Evolutionary conservation across 2,797 vertebrate genomes (phyloP).

Genomic region (Antennarius maculatus): DNA sequence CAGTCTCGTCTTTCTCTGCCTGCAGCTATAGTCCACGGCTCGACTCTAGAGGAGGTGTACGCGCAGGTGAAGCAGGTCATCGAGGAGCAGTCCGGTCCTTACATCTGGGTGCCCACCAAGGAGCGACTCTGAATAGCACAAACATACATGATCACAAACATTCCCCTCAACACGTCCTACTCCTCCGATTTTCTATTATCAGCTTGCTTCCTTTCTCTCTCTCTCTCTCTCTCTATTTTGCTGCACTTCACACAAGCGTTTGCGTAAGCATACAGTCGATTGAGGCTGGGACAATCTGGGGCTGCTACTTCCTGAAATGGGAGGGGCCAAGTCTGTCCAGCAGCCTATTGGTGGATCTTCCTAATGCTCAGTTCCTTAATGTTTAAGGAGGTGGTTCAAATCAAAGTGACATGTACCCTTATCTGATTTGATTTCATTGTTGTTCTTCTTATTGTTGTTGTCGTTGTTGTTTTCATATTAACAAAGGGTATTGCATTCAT

Average conservation of each 20-base stretch:
- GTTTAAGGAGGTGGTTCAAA: constrained; percentile 95
- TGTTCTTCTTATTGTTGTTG: constrained; percentile 78
- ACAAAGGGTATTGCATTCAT: constrained; percentile 87
- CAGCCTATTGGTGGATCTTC: constrained; percentile 85
- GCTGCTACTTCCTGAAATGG: constrained; percentile 74
- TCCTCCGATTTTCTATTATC: constrained; percentile 67
- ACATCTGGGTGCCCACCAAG: constrained; percentile 96
- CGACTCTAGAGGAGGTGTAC: constrained; percentile 94
- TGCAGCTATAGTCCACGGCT: constrained; percentile 93
- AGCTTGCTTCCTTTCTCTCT: constrained; percentile 62
- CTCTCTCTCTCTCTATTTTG: constrained; percentile 20
- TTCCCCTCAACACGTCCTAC: constrained; percentile 47
- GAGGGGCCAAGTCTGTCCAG: constrained; percentile 84
- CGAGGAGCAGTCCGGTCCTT: constrained; percentile 95
- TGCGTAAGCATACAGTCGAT: constrained; percentile 50
- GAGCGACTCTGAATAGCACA: constrained; percentile 90
- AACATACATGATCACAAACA: constrained; percentile 39
- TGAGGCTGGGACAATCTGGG: constrained; percentile 73
- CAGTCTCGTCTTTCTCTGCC: not conserved
- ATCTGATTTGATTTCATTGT: constrained; percentile 78
- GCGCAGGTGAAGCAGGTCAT: constrained; percentile 95
- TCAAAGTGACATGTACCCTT: constrained; percentile 89
- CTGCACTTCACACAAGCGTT: constrained; percentile 29
- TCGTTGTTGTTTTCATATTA: constrained; percentile 84
- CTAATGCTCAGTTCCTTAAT: constrained; percentile 95